phyloP scores from a whole-genome alignment of 2,888 invertebrate genomes.

The Ryuthela nishihirai region DNA sequence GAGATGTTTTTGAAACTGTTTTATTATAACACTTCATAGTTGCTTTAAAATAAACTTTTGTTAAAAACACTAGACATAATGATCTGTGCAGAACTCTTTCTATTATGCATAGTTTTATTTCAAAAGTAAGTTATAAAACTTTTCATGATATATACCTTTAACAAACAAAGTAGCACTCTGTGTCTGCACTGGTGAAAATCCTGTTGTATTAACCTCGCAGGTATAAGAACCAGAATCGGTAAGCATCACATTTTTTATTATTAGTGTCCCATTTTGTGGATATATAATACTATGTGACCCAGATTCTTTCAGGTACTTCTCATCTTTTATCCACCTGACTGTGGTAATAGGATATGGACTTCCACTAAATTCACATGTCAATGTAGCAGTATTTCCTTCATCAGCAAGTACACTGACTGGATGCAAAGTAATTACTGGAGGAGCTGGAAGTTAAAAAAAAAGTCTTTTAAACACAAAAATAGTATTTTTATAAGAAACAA shows the following conservation, averaged over 20 bases:
- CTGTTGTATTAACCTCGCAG: conserved; percentile 64
- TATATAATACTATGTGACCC: conserved; percentile 45
- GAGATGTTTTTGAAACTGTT: too few relatives aligned
- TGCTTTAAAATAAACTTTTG: too few relatives aligned
- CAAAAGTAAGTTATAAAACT: too few relatives aligned
- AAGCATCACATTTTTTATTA: conserved; percentile 56
- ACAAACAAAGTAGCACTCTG: conserved; percentile 60
- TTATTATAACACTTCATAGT: too few relatives aligned
- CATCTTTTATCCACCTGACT: conserved; percentile 67
- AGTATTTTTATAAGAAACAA: background rate
- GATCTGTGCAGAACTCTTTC: background rate
- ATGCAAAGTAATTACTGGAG: conserved; percentile 58
- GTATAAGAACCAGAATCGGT: conserved; percentile 64
- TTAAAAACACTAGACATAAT: background rate
- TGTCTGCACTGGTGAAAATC: conserved; percentile 59
- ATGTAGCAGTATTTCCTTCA: conserved; percentile 62
- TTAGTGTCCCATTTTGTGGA: conserved; percentile 56
- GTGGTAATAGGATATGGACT: conserved; percentile 59
- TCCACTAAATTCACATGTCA: conserved; percentile 59
- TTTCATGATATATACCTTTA: conserved; percentile 58
- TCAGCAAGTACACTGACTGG: conserved; percentile 60
- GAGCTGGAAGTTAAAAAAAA: conserved; percentile 54
- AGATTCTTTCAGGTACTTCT: conserved; percentile 54
- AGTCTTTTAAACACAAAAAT: conserved; percentile 4
- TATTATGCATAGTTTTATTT: too few relatives aligned